Evolutionary conservation across 2,797 vertebrate genomes (phyloP), one percentile per base, ranked within the genome.

Genomic region (Huso huso): DNA sequence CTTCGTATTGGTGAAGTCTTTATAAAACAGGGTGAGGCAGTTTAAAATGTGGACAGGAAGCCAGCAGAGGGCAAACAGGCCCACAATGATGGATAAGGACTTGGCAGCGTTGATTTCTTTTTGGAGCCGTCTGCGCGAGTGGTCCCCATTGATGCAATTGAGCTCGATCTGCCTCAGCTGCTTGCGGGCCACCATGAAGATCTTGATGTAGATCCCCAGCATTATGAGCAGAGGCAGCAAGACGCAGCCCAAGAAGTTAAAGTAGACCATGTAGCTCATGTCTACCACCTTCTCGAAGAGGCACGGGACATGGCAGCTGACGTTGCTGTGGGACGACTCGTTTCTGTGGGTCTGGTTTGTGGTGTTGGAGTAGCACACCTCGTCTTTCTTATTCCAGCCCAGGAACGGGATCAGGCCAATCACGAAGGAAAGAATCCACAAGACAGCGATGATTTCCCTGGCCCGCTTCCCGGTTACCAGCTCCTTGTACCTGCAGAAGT

Each of bases 211-310:
- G 77, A 94, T 92, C 12, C 79, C 73, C 68, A 93, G 77, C 93
- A 94, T 95, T 67, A 88, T 81, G 61, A 88, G 53, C 1, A 95
- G 81, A 0, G 94, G 93, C 1, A 88, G 77, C 61, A 95, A 81
- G 66, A 93, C 85, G 2, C 90, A 94, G 64, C 88, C 89, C 0
- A 95, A 91, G 82, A 93, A 93, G 75, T 92, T 94, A 77, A 94
- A 94, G 77, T 94, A 95, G 0, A 95, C 92, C 91, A 95, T 90
- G 83, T 91, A 94, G 80, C 74, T 86, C 90, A 94, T 92, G 62
- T 92, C 82, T 48, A 94, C 90, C 78, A 95, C 87, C 0, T 89
- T 91, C 74, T 91, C 85, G 70, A 95, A 95, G 71, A 92, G 80
- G 65, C 94, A 95, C 0, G 64, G 73, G 58, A 88, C 61, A 51